phyloP scores from a whole-genome alignment of 2,888 invertebrate genomes.

The Mamestra brassicae region DNA sequence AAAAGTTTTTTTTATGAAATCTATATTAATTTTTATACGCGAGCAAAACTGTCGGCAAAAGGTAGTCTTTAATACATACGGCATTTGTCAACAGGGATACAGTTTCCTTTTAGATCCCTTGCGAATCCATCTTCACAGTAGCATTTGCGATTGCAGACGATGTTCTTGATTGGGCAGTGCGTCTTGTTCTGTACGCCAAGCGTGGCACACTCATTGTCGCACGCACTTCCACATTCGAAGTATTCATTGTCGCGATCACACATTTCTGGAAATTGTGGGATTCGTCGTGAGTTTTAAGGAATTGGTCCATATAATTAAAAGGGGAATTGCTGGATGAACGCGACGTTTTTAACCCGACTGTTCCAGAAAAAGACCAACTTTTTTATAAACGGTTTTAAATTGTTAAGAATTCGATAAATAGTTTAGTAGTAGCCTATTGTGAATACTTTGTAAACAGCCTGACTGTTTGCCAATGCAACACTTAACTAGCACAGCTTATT shows the following conservation, averaged over 20 bases:
- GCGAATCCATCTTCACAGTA: slow-evolving; percentile 67
- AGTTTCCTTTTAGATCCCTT: slow-evolving; percentile 36
- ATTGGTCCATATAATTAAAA: neutral
- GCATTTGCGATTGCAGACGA: slow-evolving; percentile 68
- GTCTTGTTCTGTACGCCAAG: slow-evolving; percentile 63
- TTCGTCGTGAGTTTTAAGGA: neutral
- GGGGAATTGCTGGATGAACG: too few species aligned
- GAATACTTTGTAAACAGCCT: too few species aligned
- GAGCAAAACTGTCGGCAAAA: too few species aligned
- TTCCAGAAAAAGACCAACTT: too few species aligned
- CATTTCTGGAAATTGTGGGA: slow-evolving; percentile 36
- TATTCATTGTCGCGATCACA: slow-evolving; percentile 56
- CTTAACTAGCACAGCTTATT: too few species aligned
- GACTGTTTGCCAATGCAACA: too few species aligned
- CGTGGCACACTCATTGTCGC: slow-evolving; percentile 69
- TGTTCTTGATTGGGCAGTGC: slow-evolving; percentile 67
- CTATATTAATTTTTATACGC: too few species aligned
- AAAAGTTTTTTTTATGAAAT: too few species aligned
- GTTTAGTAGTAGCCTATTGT: too few species aligned
- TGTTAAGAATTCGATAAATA: too few species aligned
- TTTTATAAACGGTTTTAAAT: neutral
- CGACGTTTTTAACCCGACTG: too few species aligned
- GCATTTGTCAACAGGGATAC: slow-evolving; percentile 51
- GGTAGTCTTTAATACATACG: slow-evolving; percentile 29
- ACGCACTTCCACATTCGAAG: slow-evolving; percentile 60